A percentile compares a stretch with the other conserved stretches of the same genome.
Conservation (phyloP, 2,888 invertebrate genomes). For the Disparrhopalites patrizii region DNA sequence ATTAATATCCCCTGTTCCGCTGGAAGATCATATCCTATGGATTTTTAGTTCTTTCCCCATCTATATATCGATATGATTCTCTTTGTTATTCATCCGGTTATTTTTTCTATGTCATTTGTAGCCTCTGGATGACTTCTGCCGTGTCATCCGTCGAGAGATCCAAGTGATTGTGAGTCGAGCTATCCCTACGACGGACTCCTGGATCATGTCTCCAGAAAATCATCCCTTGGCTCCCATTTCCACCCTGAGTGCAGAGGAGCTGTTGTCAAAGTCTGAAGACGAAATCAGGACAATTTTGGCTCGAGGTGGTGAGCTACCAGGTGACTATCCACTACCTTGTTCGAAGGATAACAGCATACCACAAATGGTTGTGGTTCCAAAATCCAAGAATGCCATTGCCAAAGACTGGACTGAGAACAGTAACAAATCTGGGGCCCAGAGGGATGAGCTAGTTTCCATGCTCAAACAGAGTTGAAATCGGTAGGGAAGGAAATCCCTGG, state of each 20-base stretch:
- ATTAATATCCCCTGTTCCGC: too few species aligned
- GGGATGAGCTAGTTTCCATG: constrained; percentile 11
- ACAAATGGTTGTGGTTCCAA: background rate
- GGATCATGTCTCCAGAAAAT: constrained; percentile 39
- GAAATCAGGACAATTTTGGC: constrained; percentile 24
- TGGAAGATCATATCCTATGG: too few species aligned
- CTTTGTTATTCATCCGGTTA: too few species aligned
- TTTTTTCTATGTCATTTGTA: constrained; percentile 11
- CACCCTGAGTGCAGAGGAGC: constrained; percentile 30
- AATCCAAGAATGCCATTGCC: background rate
- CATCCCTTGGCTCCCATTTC: constrained; percentile 36
- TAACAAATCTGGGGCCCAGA: constrained; percentile 5
- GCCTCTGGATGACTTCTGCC: constrained; percentile 45
- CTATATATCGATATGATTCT: too few species aligned
- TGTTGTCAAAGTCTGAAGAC: constrained; percentile 29
- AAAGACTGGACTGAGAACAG: constrained; percentile 14
- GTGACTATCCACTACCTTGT: background rate
- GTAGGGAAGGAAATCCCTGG: too few species aligned
- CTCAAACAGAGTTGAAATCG: constrained; percentile 3
- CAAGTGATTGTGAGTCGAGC: constrained; percentile 34
- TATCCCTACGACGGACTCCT: constrained; percentile 30
- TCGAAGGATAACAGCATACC: background rate
- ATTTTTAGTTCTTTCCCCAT: too few species aligned
- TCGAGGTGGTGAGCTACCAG: constrained; percentile 1
- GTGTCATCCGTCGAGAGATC: constrained; percentile 40